A percentile compares a stretch with the other conserved stretches of the same genome.
phyloP scores from a whole-genome alignment of 2,888 invertebrate species.

The Gandaritis pyraliata region DNA sequence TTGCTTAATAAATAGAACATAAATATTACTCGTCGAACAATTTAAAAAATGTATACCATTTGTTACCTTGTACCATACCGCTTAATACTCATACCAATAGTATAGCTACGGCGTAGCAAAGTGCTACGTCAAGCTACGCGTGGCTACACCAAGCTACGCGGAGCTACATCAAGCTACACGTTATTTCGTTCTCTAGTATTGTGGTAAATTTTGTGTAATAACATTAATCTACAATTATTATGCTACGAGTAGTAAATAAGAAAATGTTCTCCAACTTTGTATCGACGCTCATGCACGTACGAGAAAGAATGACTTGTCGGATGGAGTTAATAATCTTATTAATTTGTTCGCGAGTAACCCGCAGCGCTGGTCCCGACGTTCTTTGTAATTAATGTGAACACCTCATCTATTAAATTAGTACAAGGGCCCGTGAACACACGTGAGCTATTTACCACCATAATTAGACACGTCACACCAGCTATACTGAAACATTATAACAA shows the following conservation, averaged over 20 bases:
- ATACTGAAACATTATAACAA: slow-evolving; percentile 29
- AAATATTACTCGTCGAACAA: no score
- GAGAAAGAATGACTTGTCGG: slow-evolving; percentile 79
- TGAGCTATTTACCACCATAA: slow-evolving; percentile 62
- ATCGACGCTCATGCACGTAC: slow-evolving; percentile 41
- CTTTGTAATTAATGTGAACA: slow-evolving; percentile 83
- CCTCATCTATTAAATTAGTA: slow-evolving; percentile 84
- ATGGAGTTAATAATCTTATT: slow-evolving; percentile 82
- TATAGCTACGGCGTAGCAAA: slow-evolving; percentile 15
- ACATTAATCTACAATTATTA: background rate
- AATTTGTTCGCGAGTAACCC: slow-evolving; percentile 76
- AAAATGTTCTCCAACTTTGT: slow-evolving; percentile 30
- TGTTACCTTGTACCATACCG: no score
- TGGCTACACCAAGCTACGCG: background rate
- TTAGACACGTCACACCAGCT: slow-evolving; percentile 51
- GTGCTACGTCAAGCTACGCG: slow-evolving; percentile 6
- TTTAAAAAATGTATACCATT: no score
- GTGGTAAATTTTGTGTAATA: background rate
- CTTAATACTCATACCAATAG: no score
- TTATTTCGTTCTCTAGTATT: background rate
- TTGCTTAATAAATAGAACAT: no score
- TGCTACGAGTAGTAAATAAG: slow-evolving; percentile 16
- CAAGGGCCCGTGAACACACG: slow-evolving; percentile 75
- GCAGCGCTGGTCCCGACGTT: slow-evolving; percentile 77
- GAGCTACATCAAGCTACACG: slow-evolving; percentile 1